Evolutionary conservation across 1,140 invertebrate genomes (phyloP), one percentile per base, ranked within the genome.

Genomic region (Camponotus vicinus): DNA sequence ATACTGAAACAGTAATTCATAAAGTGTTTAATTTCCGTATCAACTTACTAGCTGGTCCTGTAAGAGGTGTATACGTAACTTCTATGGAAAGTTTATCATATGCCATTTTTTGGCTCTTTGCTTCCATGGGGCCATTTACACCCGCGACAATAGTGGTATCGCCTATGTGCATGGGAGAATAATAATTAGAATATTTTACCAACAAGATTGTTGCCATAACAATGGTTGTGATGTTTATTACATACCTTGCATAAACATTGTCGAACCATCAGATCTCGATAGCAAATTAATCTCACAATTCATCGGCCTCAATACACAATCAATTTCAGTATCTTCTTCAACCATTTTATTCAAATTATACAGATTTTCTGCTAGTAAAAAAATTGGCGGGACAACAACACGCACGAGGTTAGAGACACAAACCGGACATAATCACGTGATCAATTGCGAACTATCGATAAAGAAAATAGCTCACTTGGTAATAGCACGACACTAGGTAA

Each of bases 81-180:
- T 99, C 98, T 11, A 99, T 93, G 57, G 96, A 96, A 8, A 97
- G 97, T 95, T 97, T 97, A 82, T 98, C 97, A 76, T 97, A 96
- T 76, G 97, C 96, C 89, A 98, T 96, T 95, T 97, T 98, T 67
- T 97, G 96, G 69, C 96, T 94, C 94, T 97, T 98, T 5, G 97
- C 96, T 95, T 99, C 98, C 11, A 97, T 94, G 0, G 98, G 98
- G 0, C 98, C 98, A 96, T 98, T 98, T 32, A 98, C 96, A 84
- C 97, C 97, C 59, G 97, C 97, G 40, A 98, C 94, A 1, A 97
- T 96, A 61, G 97, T 96, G 42, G 98, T 98, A 82, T 97, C 96
- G 57, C 98, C 98, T 98, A 21, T 21, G 91, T 90, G 95, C 96
- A 66, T 84, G 75, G 85, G 88, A 70, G 70, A 71, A 88, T 18